Percentiles rank a stretch among this genome's conserved stretches.
Conservation (phyloP, 2,797 vertebrate genomes). For the Enteromius fasciolatus region DNA sequence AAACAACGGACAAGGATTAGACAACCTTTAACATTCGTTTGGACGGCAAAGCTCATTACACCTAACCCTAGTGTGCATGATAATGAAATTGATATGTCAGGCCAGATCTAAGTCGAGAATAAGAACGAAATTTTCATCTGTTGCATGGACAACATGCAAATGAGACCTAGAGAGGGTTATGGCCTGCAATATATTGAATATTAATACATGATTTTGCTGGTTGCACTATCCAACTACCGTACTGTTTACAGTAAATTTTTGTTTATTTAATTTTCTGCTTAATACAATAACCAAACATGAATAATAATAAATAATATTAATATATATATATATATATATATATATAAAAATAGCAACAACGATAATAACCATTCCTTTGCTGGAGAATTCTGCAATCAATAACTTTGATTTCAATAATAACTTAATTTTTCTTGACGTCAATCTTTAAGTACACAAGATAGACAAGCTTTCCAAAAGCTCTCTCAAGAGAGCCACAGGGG, state of each 20-base stretch:
- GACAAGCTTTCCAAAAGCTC: constrained; percentile 17
- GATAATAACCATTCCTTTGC: background rate
- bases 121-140: constrained; percentile 32
- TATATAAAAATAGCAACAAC: too few species aligned
- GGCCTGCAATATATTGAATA: constrained; percentile 3
- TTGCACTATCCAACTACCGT: background rate
- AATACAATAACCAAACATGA: background rate
- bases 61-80: constrained; percentile 20
- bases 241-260: too few species aligned
- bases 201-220: background rate
- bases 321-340: background rate
- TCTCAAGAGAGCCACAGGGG: constrained; percentile 20
- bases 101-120: constrained; percentile 38
- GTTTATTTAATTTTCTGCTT: background rate
- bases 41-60: constrained; percentile 44
- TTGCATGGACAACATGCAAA: constrained; percentile 45
- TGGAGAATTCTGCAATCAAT: background rate
- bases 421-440: background rate
- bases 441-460: background rate
- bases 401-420: background rate
- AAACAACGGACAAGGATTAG: constrained; percentile 43
- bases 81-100: constrained; percentile 36
- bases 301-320: background rate
- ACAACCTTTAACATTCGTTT: constrained; percentile 41
- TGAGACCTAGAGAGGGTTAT: background rate